Percentiles rank a stretch among this genome's conserved stretches.
phyloP scores from a whole-genome alignment of 2,888 invertebrate genomes.

The Eremobia ochroleuca region DNA sequence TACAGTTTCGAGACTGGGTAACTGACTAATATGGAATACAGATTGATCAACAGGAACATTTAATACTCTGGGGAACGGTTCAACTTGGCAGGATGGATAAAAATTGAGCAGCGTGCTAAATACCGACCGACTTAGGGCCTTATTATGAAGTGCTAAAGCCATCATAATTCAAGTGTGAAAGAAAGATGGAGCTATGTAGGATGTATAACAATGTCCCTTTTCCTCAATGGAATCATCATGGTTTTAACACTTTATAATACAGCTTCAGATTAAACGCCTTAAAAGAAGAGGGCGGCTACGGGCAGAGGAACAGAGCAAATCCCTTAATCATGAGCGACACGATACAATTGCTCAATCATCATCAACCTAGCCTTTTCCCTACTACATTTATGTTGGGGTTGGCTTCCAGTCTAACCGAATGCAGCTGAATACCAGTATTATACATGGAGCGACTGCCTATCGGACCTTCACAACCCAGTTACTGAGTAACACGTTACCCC shows the following conservation, averaged over 20 bases:
- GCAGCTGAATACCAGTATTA: not conserved
- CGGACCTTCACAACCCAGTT: not conserved
- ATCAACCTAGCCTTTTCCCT: not conserved
- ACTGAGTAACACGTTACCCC: not conserved
- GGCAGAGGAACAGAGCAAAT: not conserved
- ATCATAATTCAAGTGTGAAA: no score
- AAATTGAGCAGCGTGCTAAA: not conserved
- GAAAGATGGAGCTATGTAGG: no score
- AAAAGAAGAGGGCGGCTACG: not conserved
- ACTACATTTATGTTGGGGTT: not conserved
- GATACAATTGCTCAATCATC: not conserved
- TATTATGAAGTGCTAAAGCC: no score
- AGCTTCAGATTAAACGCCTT: not conserved
- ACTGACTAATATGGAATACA: not conserved
- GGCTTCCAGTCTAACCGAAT: not conserved
- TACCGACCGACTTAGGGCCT: no score
- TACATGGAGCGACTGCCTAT: not conserved
- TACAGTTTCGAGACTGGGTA: no score
- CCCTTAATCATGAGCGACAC: not conserved
- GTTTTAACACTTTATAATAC: no score
- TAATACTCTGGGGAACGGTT: not conserved
- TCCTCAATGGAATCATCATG: no score
- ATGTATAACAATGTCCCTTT: no score
- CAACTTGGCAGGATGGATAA: not conserved
- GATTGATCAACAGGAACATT: not conserved